A percentile compares a stretch with the other conserved stretches of the same genome.
Evolutionary conservation across 2,888 invertebrate species (phyloP).

Genomic region (Dynastes hyllus): DNA sequence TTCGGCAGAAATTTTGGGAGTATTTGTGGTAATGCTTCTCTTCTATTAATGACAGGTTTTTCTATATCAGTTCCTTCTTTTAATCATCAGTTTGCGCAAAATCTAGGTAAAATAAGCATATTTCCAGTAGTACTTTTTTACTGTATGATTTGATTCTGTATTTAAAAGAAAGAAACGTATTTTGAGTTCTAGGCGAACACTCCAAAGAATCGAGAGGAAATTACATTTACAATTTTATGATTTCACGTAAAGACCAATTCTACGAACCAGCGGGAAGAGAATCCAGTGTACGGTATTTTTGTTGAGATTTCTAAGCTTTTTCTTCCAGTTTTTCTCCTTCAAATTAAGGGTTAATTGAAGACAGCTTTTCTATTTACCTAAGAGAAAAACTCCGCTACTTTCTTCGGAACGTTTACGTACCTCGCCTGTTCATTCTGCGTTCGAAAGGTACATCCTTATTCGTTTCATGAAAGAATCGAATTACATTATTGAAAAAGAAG

Average conservation of each 20-base stretch:
- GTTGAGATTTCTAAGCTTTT: conserved; percentile 26
- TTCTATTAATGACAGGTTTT: too few relatives aligned
- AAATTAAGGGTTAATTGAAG: conserved; percentile 44
- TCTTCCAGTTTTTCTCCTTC: conserved; percentile 16
- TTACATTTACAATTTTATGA: conserved; percentile 19
- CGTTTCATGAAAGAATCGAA: conserved; percentile 41
- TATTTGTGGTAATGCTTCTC: too few relatives aligned
- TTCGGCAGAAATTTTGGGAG: too few relatives aligned
- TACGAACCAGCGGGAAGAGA: conserved; percentile 14
- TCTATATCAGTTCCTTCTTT: too few relatives aligned
- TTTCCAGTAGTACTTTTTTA: too few relatives aligned
- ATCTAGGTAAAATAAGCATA: too few relatives aligned
- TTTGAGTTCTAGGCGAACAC: background rate
- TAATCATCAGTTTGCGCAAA: too few relatives aligned
- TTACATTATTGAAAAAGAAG: conserved; percentile 50
- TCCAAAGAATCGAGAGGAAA: conserved; percentile 21
- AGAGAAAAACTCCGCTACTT: conserved; percentile 5
- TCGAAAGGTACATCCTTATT: conserved; percentile 7
- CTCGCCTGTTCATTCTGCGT: background rate
- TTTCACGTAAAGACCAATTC: conserved; percentile 23
- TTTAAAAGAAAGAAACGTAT: too few relatives aligned
- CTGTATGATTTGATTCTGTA: too few relatives aligned
- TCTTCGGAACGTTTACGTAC: background rate
- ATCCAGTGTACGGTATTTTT: conserved; percentile 4
- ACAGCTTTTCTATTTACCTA: conserved; percentile 40